Evolutionary conservation across 2,888 invertebrate genomes (phyloP).

Genomic region (Phaonia tiefii): DNA sequence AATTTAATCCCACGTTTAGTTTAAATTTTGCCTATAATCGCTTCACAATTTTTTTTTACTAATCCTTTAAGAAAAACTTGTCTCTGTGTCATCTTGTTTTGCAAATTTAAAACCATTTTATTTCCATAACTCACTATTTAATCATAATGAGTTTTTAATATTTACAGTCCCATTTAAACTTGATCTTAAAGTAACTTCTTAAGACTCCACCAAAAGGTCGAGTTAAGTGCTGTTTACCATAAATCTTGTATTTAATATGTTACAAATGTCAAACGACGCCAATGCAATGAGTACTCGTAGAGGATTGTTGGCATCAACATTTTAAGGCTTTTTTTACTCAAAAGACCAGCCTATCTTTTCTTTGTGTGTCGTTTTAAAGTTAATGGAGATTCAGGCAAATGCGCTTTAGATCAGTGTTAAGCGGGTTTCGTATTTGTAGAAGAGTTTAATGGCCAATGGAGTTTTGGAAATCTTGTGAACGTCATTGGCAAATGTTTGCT

Average conservation of each 20-base stretch:
- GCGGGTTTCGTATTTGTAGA: not conserved
- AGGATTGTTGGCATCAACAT: not conserved
- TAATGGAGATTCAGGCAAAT: not conserved
- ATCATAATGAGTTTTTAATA: conserved; percentile 14
- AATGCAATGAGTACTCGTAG: not conserved
- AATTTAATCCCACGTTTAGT: no score
- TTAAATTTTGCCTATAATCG: no score
- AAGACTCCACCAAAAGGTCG: not conserved
- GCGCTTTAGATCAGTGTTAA: not conserved
- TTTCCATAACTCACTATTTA: not conserved
- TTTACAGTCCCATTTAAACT: conserved; percentile 8
- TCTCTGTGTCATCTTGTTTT: not conserved
- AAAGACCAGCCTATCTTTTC: conserved; percentile 13
- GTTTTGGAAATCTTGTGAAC: not conserved
- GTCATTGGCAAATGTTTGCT: not conserved
- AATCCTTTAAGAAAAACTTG: not conserved
- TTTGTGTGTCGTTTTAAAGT: not conserved
- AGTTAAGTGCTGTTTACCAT: conserved; percentile 30
- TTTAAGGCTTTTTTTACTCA: conserved; percentile 24
- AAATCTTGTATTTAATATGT: conserved; percentile 30
- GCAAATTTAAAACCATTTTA: no score
- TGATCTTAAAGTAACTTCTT: conserved; percentile 11
- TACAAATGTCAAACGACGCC: conserved; percentile 37
- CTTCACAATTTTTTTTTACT: not conserved
- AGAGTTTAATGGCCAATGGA: no score